Evolutionary conservation across 1,140 invertebrate species (phyloP), one percentile per base, ranked within the genome.

Genomic region (Dreissena polymorpha): DNA sequence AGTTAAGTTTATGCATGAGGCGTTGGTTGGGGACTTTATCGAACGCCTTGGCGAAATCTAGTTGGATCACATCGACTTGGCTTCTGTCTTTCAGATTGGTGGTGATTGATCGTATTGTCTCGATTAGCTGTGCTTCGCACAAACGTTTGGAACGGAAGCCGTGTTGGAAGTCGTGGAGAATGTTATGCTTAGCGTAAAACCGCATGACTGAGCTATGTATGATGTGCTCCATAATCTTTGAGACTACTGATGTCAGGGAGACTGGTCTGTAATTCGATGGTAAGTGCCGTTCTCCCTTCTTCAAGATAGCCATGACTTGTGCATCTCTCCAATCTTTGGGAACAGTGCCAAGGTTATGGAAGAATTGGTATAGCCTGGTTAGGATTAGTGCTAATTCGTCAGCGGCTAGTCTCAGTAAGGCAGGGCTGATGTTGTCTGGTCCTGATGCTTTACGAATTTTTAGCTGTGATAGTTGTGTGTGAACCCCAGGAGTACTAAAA

Each of bases 141-240:
- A 72, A 85, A 69, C 72, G 25, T 75, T 60, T 73, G 27, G 51
- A 67, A n/a, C 83, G 10, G 51, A 83, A 86, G 0, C 83, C 83
- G 63, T 82, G 73, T 64, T 85, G 83, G 10, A 29, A 25, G 16
- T 74, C 57, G 50, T 51, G 50, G 14, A 86, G 68, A 55, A 83
- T 79, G 10, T 79, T 72, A 39, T 75, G n/a, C 10, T n/a, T 18
- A 3, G 70, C 80, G 10, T 83, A 65, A 63, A 83, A 71, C 65
- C 27, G 68, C 55, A 83, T 87, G 70, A 73, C 76, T 21, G 29
- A 71, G 13, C 55, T 77, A 55, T 25, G 23, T 10, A 85, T 81
- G 6, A 83, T 85, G 18, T 85, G 78, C 67, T 85, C 79, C 6
- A 86, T 51, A 6, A 86, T 21, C 65, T 86, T 86, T 23, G 71